Evolutionary conservation across 1,140 invertebrate species (phyloP).

Genomic region (Oreohelix idahoensis): DNA sequence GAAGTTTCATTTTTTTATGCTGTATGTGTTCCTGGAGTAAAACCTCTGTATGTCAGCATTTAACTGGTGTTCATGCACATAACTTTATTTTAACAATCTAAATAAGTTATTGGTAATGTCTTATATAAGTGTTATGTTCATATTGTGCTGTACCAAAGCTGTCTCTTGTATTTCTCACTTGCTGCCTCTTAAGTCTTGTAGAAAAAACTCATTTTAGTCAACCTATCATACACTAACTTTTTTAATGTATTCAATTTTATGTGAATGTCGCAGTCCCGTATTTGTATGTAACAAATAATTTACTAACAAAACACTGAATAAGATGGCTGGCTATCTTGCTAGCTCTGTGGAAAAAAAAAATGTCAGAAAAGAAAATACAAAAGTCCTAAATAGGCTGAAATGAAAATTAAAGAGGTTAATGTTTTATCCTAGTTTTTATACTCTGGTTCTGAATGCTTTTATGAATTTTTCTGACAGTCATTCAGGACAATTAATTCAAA

Average conservation of each 20-base stretch:
- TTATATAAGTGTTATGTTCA: neutral
- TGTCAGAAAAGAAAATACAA: constrained; percentile 3
- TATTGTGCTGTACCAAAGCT: neutral
- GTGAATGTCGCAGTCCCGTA: neutral
- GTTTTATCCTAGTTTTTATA: too few species aligned
- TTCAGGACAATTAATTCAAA: too few species aligned
- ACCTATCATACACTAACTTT: neutral
- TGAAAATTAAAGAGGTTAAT: too few species aligned
- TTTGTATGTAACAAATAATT: neutral
- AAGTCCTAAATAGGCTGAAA: too few species aligned
- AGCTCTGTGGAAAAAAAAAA: too few species aligned
- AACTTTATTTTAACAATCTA: neutral
- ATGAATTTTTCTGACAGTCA: too few species aligned
- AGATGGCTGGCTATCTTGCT: too few species aligned
- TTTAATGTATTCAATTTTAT: neutral
- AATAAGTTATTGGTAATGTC: neutral
- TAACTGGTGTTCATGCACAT: neutral
- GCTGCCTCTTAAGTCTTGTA: neutral
- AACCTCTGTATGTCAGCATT: neutral
- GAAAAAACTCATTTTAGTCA: neutral
- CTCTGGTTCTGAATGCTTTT: too few species aligned
- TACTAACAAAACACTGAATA: neutral
- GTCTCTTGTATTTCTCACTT: neutral
- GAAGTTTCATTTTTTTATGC: neutral
- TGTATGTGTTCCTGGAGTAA: neutral